These are phyloP conservation scores for Astropecten irregularis DNA, from an alignment of 53 echinoderm and acorn worm genomes.

Conservation along the genomic window DNA sequence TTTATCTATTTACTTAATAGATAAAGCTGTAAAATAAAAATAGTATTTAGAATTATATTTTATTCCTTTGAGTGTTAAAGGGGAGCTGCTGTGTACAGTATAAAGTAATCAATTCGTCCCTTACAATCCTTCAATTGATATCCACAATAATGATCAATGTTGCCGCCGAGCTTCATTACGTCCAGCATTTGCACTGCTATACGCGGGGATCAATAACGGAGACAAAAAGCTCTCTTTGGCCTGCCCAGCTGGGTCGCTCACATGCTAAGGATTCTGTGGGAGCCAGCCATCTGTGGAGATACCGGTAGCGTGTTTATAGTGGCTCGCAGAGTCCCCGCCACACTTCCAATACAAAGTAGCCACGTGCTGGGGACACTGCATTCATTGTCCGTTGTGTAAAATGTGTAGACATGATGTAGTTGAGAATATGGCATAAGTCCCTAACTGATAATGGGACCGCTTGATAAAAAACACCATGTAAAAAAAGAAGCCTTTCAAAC, in stretches of 20 bases:
- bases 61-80: no score
- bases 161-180: conserved; percentile 31
- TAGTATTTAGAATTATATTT: no score
- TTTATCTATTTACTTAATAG: no score
- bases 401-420: background rate
- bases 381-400: conserved; percentile 20
- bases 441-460: no score
- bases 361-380: conserved; percentile 11
- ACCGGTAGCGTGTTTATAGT: conserved; percentile 34
- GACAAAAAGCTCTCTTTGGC: conserved; percentile 26
- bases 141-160: conserved; percentile 29
- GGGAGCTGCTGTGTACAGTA: no score
- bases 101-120: background rate
- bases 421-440: no score
- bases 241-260: conserved; percentile 44
- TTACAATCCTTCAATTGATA: background rate
- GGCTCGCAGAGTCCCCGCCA: background rate
- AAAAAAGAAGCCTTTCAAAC: no score
- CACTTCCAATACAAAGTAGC: conserved; percentile 22
- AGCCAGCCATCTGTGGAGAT: conserved; percentile 46
- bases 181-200: conserved; percentile 7
- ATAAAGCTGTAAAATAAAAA: no score
- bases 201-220: background rate
- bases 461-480: no score
- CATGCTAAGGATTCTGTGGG: conserved; percentile 50